Percentiles rank a stretch among this genome's conserved stretches.
Conservation (phyloP, 2,888 invertebrate species). For the Chloroclysta siterata region DNA sequence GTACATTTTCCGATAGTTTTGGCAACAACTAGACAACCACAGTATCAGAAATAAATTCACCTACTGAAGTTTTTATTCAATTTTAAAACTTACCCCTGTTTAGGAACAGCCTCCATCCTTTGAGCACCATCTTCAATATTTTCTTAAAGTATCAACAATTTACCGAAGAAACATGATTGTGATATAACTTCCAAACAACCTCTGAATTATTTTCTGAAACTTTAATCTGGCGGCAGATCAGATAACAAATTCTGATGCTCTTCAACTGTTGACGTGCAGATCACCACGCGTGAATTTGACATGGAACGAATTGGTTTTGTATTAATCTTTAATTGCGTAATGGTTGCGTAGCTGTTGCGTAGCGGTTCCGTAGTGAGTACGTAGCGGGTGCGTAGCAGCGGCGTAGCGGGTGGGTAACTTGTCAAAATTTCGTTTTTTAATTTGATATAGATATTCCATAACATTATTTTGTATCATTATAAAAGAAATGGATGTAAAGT, state of each 20-base stretch:
- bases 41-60: too few species aligned
- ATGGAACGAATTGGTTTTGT: not conserved
- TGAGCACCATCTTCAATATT: constrained; percentile 59
- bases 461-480: too few species aligned
- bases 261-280: constrained; percentile 40
- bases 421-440: too few species aligned
- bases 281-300: not conserved
- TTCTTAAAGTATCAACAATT: not conserved
- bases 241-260: constrained; percentile 35
- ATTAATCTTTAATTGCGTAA: not conserved
- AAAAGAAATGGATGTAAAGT: too few species aligned
- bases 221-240: constrained; percentile 8
- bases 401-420: not conserved
- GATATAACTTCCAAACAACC: constrained; percentile 17
- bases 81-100: constrained; percentile 63
- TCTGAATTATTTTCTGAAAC: constrained; percentile 7
- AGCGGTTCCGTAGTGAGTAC: too few species aligned
- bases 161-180: constrained; percentile 20
- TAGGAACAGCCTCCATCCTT: constrained; percentile 70
- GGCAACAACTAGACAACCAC: too few species aligned
- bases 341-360: too few species aligned
- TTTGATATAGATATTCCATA: too few species aligned
- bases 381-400: not conserved
- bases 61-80: too few species aligned
- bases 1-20: too few species aligned